Evolutionary conservation across 1,140 invertebrate genomes (phyloP).

Genomic region (Homalodisca vitripennis): DNA sequence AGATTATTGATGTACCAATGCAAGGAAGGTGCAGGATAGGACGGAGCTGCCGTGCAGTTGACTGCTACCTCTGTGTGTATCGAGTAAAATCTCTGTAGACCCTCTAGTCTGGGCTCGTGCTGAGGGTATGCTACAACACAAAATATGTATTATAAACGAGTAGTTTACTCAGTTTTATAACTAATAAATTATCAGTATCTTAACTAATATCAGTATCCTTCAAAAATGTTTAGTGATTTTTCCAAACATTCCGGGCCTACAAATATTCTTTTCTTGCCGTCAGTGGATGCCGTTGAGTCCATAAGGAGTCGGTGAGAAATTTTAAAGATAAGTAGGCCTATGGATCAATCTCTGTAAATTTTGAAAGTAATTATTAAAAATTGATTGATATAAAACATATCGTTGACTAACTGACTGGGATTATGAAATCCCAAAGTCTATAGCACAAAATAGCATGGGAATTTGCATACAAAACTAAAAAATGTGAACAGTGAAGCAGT

Average conservation of each 20-base stretch:
- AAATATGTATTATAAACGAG: background rate
- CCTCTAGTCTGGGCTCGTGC: constrained; percentile 65
- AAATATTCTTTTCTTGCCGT: too few relatives aligned
- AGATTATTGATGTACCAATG: constrained; percentile 81
- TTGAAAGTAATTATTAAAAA: too few relatives aligned
- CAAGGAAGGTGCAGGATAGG: constrained; percentile 76
- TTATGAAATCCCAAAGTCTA: too few relatives aligned
- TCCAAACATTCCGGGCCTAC: background rate
- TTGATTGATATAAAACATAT: too few relatives aligned
- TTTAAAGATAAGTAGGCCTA: too few relatives aligned
- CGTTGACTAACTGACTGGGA: too few relatives aligned
- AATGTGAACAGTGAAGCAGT: too few relatives aligned
- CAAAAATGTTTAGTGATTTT: background rate
- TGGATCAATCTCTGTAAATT: too few relatives aligned
- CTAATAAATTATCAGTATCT: background rate
- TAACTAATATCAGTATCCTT: background rate
- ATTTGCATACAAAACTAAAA: too few relatives aligned
- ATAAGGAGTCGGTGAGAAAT: too few relatives aligned
- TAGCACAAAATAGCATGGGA: too few relatives aligned
- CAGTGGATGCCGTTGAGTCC: too few relatives aligned
- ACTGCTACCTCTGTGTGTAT: constrained; percentile 67
- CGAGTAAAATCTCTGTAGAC: constrained; percentile 65
- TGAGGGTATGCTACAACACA: constrained; percentile 69
- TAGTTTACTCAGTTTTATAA: background rate
- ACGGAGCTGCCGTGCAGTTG: constrained; percentile 73